phyloP scores from a whole-genome alignment of 2,113 vertebrate genomes.

The Takifugu flavidus region DNA sequence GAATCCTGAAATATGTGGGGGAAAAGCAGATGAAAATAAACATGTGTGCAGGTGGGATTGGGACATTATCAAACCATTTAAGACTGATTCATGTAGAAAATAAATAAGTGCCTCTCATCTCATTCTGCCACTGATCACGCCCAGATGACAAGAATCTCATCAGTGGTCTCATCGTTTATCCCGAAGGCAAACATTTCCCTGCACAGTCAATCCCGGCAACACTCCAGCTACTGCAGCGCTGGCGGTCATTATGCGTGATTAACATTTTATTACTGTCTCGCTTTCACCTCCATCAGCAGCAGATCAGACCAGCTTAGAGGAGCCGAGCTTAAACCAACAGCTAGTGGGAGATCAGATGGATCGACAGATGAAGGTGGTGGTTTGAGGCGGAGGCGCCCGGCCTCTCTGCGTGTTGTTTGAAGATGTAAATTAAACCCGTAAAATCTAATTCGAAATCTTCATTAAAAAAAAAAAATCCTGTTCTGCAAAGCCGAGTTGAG shows the following conservation, averaged over 20 bases:
- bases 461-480: background rate
- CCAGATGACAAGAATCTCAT: conserved; percentile 48
- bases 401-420: conserved; percentile 2
- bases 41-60: background rate
- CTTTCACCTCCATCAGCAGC: conserved; percentile 46
- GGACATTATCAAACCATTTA: conserved; percentile 18
- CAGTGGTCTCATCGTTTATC: conserved; percentile 44
- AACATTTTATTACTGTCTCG: conserved; percentile 62
- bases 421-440: background rate
- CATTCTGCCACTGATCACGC: conserved; percentile 18
- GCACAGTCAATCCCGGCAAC: conserved; percentile 38
- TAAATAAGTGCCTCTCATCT: conserved; percentile 14
- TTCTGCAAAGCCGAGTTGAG: background rate
- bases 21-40: too few species aligned
- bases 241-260: conserved; percentile 59
- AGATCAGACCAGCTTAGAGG: conserved; percentile 46
- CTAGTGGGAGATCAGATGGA: conserved; percentile 33
- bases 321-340: conserved; percentile 50
- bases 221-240: conserved; percentile 34
- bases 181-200: conserved; percentile 46
- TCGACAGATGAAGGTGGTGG: conserved; percentile 16
- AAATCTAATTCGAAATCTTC: too few species aligned
- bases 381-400: too few species aligned
- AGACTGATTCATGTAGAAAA: conserved; percentile 18
- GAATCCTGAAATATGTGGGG: background rate